Evolutionary conservation across 2,797 vertebrate species (phyloP).

Genomic region (Sphenopsis melanotis): DNA sequence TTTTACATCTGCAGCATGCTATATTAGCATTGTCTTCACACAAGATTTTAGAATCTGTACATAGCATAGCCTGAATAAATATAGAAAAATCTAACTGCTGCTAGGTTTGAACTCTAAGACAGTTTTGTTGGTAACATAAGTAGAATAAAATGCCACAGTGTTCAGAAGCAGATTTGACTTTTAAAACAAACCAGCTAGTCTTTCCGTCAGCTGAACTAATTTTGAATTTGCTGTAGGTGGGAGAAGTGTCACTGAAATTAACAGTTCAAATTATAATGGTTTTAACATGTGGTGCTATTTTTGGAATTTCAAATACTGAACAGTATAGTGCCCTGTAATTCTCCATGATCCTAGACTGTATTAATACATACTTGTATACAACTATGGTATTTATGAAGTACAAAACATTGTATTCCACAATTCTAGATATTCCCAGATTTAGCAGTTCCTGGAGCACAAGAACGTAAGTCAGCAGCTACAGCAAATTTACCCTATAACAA

Average conservation of each 20-base stretch:
- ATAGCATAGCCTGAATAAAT: neutral
- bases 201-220: neutral
- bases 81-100: neutral
- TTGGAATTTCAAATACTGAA: neutral
- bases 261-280: neutral
- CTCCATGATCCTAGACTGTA: neutral
- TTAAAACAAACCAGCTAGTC: neutral
- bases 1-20: neutral
- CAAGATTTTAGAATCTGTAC: neutral
- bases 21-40: neutral
- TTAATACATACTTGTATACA: neutral
- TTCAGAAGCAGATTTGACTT: neutral
- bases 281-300: neutral
- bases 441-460: neutral
- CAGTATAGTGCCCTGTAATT: neutral
- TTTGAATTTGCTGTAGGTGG: neutral
- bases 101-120: neutral
- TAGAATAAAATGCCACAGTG: neutral
- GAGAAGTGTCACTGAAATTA: conserved; percentile 1
- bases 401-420: neutral
- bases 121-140: neutral
- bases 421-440: neutral
- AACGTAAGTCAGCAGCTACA: neutral
- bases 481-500: neutral
- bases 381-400: neutral